Evolutionary conservation across 2,888 invertebrate species (phyloP).

Genomic region (Ochlodes sylvanus): DNA sequence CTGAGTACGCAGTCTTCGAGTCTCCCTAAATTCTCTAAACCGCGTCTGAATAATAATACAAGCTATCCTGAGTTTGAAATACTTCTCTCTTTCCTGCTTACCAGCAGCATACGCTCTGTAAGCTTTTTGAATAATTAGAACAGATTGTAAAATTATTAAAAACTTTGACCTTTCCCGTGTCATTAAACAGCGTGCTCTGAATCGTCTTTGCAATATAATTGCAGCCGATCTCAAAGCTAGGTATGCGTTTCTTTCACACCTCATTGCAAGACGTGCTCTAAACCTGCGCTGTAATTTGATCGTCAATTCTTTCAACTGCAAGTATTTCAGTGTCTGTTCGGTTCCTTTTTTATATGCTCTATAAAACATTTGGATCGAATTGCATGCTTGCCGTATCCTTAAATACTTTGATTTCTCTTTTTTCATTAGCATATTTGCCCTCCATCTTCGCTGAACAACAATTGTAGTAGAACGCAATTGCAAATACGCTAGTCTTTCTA

Average conservation of each 20-base stretch:
- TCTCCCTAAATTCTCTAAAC: conserved; percentile 58
- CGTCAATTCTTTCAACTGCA: conserved; percentile 55
- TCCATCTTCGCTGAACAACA: conserved; percentile 64
- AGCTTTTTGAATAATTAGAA: conserved; percentile 68
- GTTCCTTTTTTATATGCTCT: conserved; percentile 57
- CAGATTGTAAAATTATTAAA: conserved; percentile 59
- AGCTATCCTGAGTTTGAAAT: conserved; percentile 57
- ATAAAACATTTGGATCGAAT: conserved; percentile 72
- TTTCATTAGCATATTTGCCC: conserved; percentile 63
- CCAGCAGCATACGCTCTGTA: conserved; percentile 59
- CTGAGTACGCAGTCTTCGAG: conserved; percentile 52
- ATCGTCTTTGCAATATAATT: conserved; percentile 63
- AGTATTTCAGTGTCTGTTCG: conserved; percentile 58
- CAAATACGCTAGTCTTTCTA: conserved; percentile 56
- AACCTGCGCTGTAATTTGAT: conserved; percentile 61
- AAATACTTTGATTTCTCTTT: conserved; percentile 63
- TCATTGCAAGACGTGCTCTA: conserved; percentile 63
- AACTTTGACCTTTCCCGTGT: conserved; percentile 63
- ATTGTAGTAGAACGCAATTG: conserved; percentile 50
- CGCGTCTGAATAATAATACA: conserved; percentile 67
- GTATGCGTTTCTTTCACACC: conserved; percentile 55
- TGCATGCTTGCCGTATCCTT: conserved; percentile 58
- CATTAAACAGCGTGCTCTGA: conserved; percentile 65
- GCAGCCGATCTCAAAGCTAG: conserved; percentile 49
- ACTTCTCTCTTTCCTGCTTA: conserved; percentile 58